Evolutionary conservation across 2,113 vertebrate genomes (phyloP), one percentile per base, ranked within the genome.

Genomic region (Osmerus eperlanus): DNA sequence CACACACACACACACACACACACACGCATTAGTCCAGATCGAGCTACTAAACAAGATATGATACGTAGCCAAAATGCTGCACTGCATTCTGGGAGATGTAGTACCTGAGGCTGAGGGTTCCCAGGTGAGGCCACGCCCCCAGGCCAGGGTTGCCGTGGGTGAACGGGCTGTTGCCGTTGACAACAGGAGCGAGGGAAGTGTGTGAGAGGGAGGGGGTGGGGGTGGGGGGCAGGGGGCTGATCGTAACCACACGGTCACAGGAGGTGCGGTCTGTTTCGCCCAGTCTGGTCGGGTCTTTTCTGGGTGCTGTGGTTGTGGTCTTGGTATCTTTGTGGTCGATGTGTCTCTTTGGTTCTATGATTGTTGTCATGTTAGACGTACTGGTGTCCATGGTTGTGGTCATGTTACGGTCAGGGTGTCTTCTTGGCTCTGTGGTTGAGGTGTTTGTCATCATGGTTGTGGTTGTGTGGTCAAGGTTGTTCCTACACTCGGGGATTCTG

Each of bases 71-170:
- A 62, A 64, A 15, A 18, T 11, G 23, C 28, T 29, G 16, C 14
- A 0, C 54, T 2, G 1, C 65, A 16, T n/a, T 67, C 32, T 28
- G 58, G 21, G 0, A 53, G 28, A 12, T 58, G 68, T 65, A 69
- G 0, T 93, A 95, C 94, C 94, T 90, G 71, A 91, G 91, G 77
- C 73, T 90, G 65, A 83, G 79, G 58, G 54, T 85, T 52, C 80
- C 87, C 9, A 89, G 69, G 47, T 86, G 36, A 65, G 85, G 63
- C 18, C 72, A 80, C 32, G 76, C 52, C 25, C 84, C 89, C 29
- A 69, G 56, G 68, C 68, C 83, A 0, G 74, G 65, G 0, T 56
- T 60, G 64, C 65, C 12, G 59, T 83, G 81, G 18, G 3, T 72
- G 29, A 93, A 83, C 3, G 85, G 86, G 71, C 92, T 92, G 25